phyloP scores from a whole-genome alignment of 2,797 vertebrate genomes.

The Emys orbicularis region DNA sequence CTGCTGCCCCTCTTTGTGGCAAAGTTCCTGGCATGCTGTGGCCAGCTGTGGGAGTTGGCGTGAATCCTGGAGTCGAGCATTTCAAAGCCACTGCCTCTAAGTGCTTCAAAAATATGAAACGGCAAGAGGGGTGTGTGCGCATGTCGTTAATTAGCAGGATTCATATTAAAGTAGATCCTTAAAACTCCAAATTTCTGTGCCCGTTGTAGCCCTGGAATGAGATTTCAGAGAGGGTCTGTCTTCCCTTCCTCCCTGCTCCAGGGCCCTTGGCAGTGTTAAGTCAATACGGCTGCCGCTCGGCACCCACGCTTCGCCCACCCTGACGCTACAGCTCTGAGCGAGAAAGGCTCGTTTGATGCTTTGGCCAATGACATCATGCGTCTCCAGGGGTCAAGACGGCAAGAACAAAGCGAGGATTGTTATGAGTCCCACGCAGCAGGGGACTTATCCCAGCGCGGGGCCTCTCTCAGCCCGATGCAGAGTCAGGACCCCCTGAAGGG shows the following conservation, averaged over 20 bases:
- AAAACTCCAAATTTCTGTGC: background rate
- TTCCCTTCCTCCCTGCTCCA: background rate
- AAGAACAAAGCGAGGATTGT: conserved; percentile 76
- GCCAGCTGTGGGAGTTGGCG: background rate
- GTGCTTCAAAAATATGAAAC: background rate
- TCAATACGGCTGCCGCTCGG: background rate
- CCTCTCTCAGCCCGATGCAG: background rate
- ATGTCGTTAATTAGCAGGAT: background rate
- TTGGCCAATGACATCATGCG: conserved; percentile 71
- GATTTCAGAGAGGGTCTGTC: background rate
- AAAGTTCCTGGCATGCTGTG: background rate
- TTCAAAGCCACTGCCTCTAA: background rate
- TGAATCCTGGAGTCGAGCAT: background rate
- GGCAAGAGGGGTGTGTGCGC: background rate
- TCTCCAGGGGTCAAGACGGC: background rate
- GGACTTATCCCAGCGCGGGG: background rate
- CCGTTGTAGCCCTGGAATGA: background rate
- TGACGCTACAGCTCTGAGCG: background rate
- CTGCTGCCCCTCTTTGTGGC: background rate
- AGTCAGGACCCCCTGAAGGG: background rate
- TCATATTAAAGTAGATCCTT: background rate
- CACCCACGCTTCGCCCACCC: background rate
- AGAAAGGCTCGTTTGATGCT: conserved; percentile 72
- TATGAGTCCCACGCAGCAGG: conserved; percentile 36
- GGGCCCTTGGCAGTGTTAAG: background rate